phyloP scores from a whole-genome alignment of 92 coral and sea anemone species.

The Scolanthus callimorphus region DNA sequence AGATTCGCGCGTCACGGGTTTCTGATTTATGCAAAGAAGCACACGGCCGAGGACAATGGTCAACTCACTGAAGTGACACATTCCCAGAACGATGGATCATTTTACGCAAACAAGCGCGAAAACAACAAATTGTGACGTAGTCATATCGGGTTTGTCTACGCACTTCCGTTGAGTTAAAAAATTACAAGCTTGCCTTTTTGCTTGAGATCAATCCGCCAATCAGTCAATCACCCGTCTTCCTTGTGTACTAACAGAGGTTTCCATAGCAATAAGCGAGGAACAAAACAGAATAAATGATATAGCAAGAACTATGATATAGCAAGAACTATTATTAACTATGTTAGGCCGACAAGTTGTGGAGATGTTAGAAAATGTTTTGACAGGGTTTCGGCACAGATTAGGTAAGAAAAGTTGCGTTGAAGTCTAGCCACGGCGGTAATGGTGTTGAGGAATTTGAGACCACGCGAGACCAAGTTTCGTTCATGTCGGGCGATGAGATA shows the following conservation, averaged over 20 bases:
- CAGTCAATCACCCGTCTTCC: constrained; percentile 31
- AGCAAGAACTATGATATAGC: no score
- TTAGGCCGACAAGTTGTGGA: no score
- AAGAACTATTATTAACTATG: no score
- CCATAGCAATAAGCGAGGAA: constrained; percentile 15
- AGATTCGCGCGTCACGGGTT: constrained; percentile 20
- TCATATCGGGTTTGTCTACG: constrained; percentile 30
- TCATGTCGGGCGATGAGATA: no score
- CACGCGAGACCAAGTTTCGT: no score
- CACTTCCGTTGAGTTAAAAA: constrained; percentile 62
- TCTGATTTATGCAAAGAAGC: constrained; percentile 25
- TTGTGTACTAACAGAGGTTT: constrained; percentile 7
- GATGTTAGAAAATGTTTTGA: no score
- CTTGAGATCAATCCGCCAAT: no score
- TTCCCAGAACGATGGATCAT: constrained; percentile 30
- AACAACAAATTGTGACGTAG: constrained; percentile 69
- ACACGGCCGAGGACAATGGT: constrained; percentile 12
- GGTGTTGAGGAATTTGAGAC: no score
- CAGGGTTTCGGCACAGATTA: no score
- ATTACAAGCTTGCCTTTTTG: constrained; percentile 45
- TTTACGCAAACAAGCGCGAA: constrained; percentile 50
- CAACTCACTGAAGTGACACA: neutral
- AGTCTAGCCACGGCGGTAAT: no score
- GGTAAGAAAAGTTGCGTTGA: no score
- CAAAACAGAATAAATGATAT: no score